Evolutionary conservation across 2,888 invertebrate genomes (phyloP).

Genomic region (Holacanthella duospinosa): DNA sequence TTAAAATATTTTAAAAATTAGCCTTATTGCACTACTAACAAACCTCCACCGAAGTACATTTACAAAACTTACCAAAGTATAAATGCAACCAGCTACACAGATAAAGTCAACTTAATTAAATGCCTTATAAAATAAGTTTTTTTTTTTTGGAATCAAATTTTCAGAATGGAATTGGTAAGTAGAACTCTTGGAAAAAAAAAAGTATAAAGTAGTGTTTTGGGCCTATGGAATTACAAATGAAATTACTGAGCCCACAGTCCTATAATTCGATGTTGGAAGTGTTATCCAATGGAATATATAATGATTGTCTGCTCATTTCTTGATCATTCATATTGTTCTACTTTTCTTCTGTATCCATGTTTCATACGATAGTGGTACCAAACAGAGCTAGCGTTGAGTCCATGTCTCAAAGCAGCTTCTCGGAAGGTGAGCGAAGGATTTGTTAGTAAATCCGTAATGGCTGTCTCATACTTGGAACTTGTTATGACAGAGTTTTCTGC

Average conservation of each 20-base stretch:
- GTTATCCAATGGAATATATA: not conserved
- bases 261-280: not conserved
- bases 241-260: no score
- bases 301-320: no score
- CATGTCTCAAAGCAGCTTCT: constrained; percentile 22
- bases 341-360: constrained; percentile 22
- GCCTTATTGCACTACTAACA: no score
- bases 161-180: not conserved
- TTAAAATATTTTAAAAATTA: no score
- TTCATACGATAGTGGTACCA: constrained; percentile 27
- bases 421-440: constrained; percentile 26
- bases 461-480: constrained; percentile 24
- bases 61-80: no score
- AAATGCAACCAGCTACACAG: no score
- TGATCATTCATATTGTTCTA: constrained; percentile 10
- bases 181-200: not conserved
- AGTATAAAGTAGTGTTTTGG: not conserved
- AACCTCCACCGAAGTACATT: no score
- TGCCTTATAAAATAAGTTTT: no score
- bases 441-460: constrained; percentile 20
- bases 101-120: no score
- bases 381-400: constrained; percentile 21
- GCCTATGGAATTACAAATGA: no score
- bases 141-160: not conserved
- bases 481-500: constrained; percentile 13